phyloP scores from a whole-genome alignment of 1,140 invertebrate genomes.

The Euwallacea similis region DNA sequence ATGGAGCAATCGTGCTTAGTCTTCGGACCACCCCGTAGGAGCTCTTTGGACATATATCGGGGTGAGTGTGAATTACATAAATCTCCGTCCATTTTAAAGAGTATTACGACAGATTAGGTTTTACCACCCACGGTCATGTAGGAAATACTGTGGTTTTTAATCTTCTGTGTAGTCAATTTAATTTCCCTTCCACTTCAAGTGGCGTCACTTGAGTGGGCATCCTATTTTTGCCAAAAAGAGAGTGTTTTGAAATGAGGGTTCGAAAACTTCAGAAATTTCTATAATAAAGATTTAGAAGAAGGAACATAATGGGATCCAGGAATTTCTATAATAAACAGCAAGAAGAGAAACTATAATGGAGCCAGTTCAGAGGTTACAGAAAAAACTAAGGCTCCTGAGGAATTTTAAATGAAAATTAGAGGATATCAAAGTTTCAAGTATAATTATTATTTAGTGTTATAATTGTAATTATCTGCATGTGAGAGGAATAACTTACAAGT shows the following conservation, averaged over 20 bases:
- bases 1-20: constrained; percentile 37
- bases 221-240: not conserved
- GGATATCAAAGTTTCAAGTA: too few species aligned
- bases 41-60: constrained; percentile 18
- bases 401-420: too few species aligned
- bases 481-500: too few species aligned
- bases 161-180: constrained; percentile 3
- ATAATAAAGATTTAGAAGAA: too few species aligned
- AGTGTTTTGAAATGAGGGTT: not conserved
- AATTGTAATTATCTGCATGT: too few species aligned
- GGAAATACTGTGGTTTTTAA: constrained; percentile 12
- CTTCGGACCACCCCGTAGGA: constrained; percentile 23
- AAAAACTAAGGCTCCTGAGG: too few species aligned
- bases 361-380: too few species aligned
- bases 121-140: constrained; percentile 31
- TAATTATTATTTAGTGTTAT: too few species aligned
- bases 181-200: constrained; percentile 1
- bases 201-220: not conserved
- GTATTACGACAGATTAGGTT: constrained; percentile 33
- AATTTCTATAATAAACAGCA: too few species aligned
- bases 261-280: not conserved
- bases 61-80: constrained; percentile 9
- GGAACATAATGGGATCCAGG: too few species aligned
- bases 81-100: constrained; percentile 23
- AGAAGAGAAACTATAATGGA: too few species aligned